phyloP scores from a whole-genome alignment of 2,797 vertebrate genomes.

The Spinus pinus region DNA sequence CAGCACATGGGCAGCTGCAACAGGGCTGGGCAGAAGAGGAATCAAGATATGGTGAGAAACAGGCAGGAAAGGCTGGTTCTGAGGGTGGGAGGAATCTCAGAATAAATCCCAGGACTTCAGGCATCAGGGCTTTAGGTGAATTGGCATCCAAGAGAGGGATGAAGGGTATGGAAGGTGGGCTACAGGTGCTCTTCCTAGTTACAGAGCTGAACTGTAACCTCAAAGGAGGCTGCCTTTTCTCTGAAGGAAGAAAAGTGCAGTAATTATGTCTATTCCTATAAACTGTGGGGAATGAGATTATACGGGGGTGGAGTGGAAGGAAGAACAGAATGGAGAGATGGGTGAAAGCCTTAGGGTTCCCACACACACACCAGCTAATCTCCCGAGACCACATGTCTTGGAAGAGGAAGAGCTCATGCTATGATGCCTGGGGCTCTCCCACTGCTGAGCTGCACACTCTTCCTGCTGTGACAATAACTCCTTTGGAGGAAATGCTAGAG shows the following conservation, averaged over 20 bases:
- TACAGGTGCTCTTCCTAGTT: conserved; percentile 20
- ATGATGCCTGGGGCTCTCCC: conserved; percentile 60
- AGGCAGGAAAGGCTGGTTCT: neutral
- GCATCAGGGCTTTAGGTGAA: neutral
- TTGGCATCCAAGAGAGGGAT: neutral
- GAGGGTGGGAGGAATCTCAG: neutral
- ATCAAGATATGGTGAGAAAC: neutral
- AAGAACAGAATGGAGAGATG: conserved; percentile 59
- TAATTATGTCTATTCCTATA: conserved; percentile 48
- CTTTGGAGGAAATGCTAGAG: conserved; percentile 32
- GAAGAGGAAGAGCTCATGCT: conserved; percentile 66
- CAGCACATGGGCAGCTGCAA: neutral
- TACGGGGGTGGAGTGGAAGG: conserved; percentile 57
- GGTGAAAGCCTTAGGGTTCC: conserved; percentile 69
- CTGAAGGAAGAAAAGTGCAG: conserved; percentile 15
- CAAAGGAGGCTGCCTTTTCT: conserved; percentile 33
- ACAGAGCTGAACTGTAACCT: conserved; percentile 1
- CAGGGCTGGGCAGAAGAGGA: neutral
- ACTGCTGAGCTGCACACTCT: conserved; percentile 54
- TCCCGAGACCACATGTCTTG: conserved; percentile 66
- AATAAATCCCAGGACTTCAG: neutral
- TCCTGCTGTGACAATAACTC: conserved; percentile 51
- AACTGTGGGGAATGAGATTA: conserved; percentile 65
- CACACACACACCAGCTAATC: conserved; percentile 64
- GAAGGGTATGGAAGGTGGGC: neutral